A percentile compares a stretch with the other conserved stretches of the same genome.
phyloP scores from a whole-genome alignment of 2,888 invertebrate genomes.

The Cosmorhoe ocellata region DNA sequence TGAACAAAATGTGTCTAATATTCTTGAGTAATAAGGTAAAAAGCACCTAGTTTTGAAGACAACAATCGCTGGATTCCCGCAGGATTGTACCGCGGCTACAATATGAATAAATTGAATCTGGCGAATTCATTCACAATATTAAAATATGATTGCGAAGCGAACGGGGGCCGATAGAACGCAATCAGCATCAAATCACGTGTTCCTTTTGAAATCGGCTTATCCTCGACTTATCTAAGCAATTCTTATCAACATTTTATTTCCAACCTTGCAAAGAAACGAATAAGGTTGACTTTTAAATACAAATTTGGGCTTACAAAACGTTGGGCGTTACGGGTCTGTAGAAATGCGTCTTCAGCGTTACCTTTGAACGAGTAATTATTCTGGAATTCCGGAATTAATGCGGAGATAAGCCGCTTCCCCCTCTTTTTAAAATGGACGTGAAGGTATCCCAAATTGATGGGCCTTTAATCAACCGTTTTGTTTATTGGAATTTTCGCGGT shows the following conservation, averaged over 20 bases:
- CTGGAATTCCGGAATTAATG: slow-evolving; percentile 75
- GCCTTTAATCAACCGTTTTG: slow-evolving; percentile 44
- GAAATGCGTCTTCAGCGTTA: slow-evolving; percentile 60
- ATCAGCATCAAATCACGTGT: slow-evolving; percentile 78
- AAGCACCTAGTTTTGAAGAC: too few species aligned
- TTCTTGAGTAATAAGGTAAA: too few species aligned
- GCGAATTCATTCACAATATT: slow-evolving; percentile 73
- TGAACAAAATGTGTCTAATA: too few species aligned
- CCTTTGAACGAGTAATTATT: slow-evolving; percentile 79
- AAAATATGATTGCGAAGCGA: slow-evolving; percentile 70
- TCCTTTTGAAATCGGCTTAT: slow-evolving; percentile 78
- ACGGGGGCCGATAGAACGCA: slow-evolving; percentile 55
- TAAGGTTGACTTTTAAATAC: slow-evolving; percentile 43
- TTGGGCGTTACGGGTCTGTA: slow-evolving; percentile 50
- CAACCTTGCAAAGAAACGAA: slow-evolving; percentile 38
- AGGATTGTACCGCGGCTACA: slow-evolving; percentile 39
- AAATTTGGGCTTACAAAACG: slow-evolving; percentile 41
- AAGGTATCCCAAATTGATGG: slow-evolving; percentile 47
- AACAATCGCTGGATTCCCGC: slow-evolving; percentile 1
- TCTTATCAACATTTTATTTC: slow-evolving; percentile 40
- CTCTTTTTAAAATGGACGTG: slow-evolving; percentile 48
- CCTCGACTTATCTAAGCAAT: slow-evolving; percentile 54
- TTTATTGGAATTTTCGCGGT: slow-evolving; percentile 34
- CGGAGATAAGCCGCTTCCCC: slow-evolving; percentile 63
- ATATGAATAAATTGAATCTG: slow-evolving; percentile 62